Base-by-base conservation (phyloP, 2,113 vertebrate species). In the Psettodes erumei region DNA sequence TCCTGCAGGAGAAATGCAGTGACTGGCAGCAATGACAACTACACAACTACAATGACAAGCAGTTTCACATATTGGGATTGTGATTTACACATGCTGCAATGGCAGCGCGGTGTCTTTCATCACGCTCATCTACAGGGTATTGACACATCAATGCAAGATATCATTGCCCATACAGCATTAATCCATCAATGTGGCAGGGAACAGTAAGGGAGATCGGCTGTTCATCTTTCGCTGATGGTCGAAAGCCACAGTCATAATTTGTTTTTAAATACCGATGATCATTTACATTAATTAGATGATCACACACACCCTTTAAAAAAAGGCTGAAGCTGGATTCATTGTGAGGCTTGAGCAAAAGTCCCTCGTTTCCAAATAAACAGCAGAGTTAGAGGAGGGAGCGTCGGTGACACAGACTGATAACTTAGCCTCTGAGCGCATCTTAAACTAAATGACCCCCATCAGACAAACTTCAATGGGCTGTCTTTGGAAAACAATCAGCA, bases 401-500 rank as follows among this genome's bases (percentile, higher is more conserved):
- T 68, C 79, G 43, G 58, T 89, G 87, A 90, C 84, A 82, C 75
- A 86, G 88, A 90, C 83, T 72, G 82, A 92, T 92, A 90, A 89
- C 79, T 86, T 84, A 35, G 67, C 87, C 79, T 87, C 73, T 40
- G 58, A 88, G 71, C 47, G n/a, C 54, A 62, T 89, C 82, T 88
- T 85, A 81, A 86, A 86, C 85, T 82, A 84, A 91, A 91, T 89
- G 89, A 92, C 86, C 90, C 86, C 88, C 78, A 89, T 89, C 86
- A 91, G 78, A 83, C 86, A 87, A 91, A 92, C 90, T 90, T 91
- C 84, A 91, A 82, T 82, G 73, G 75, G 79, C 83, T 88, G 88
- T 90, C 85, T 92, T 89, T 91, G 87, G 86, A 90, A 91, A 91
- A 93, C 92, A 91, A 91, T 93, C 91, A 93, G 86, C 86, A 85